Conservation (phyloP, 2,797 vertebrate species). For the Mormyrus proboscirostris region DNA sequence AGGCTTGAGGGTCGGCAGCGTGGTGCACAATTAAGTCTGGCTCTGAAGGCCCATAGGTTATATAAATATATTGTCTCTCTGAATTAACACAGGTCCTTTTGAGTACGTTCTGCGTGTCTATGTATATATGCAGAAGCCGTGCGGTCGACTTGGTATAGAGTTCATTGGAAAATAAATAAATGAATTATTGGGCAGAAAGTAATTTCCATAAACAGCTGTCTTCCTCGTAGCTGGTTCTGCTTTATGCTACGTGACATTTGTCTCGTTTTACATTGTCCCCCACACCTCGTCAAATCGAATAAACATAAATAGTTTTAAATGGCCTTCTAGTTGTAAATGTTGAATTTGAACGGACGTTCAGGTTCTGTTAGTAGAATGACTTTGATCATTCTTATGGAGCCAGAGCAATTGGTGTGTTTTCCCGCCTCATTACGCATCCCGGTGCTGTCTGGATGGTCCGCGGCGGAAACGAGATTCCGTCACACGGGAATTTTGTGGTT, state of each 20-base stretch:
- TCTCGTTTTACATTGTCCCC: not conserved
- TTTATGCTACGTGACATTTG: not conserved
- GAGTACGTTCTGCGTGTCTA: not conserved
- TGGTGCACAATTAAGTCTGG: constrained; percentile 13
- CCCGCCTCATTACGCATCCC: not conserved
- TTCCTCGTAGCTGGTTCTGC: not conserved
- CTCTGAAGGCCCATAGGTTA: constrained; percentile 24
- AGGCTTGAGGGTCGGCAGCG: constrained; percentile 7
- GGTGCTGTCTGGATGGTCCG: not conserved
- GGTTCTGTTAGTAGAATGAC: not conserved
- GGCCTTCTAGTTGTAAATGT: not conserved
- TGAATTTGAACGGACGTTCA: not conserved
- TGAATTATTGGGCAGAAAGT: not conserved
- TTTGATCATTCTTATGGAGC: not conserved
- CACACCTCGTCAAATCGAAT: not conserved
- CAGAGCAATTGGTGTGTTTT: not conserved
- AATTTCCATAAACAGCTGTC: not conserved
- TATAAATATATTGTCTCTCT: constrained; percentile 24
- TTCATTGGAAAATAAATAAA: not conserved
- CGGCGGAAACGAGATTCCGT: not conserved
- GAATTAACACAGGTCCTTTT: not conserved
- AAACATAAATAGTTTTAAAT: not conserved
- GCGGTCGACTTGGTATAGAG: not conserved
- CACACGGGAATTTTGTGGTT: not conserved
- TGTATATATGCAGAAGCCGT: not conserved